These are phyloP conservation scores for Trachelus iudaicus DNA, from an alignment of 2,888 invertebrate species.

Conservation along the genomic window DNA sequence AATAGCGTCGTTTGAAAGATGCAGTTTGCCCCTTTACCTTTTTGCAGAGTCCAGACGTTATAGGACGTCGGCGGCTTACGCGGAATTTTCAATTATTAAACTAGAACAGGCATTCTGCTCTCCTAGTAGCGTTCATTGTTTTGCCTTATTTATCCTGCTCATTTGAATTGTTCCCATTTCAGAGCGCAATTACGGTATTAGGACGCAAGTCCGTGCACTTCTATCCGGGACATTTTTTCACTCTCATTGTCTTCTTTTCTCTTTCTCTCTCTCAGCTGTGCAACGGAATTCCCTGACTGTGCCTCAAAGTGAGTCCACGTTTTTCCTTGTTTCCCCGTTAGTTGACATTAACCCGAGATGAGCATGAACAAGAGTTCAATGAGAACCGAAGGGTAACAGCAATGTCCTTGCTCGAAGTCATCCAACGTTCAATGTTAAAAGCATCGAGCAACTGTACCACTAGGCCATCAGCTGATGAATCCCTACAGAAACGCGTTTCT, in stretches of 20 bases:
- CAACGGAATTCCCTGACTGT: background rate
- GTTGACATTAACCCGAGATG: background rate
- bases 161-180: background rate
- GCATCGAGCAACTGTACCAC: conserved; percentile 26
- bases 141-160: background rate
- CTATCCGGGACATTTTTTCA: background rate
- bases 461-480: conserved; percentile 32
- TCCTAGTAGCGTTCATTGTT: background rate
- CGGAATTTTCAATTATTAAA: conserved; percentile 39
- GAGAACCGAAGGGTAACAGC: background rate
- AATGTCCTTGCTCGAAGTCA: conserved; percentile 28
- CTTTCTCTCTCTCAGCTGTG: background rate
- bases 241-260: background rate
- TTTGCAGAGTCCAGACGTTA: background rate
- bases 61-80: background rate
- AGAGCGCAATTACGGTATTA: background rate
- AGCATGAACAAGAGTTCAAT: background rate
- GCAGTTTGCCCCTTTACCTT: background rate
- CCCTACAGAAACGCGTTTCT: conserved; percentile 33
- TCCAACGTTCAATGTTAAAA: conserved; percentile 36
- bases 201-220: background rate
- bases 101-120: conserved; percentile 10
- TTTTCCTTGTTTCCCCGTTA: background rate
- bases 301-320: background rate
- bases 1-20: background rate